These are phyloP conservation scores for Paraescarpia echinospica DNA, from an alignment of 1,140 invertebrate species.

Conservation along the genomic window DNA sequence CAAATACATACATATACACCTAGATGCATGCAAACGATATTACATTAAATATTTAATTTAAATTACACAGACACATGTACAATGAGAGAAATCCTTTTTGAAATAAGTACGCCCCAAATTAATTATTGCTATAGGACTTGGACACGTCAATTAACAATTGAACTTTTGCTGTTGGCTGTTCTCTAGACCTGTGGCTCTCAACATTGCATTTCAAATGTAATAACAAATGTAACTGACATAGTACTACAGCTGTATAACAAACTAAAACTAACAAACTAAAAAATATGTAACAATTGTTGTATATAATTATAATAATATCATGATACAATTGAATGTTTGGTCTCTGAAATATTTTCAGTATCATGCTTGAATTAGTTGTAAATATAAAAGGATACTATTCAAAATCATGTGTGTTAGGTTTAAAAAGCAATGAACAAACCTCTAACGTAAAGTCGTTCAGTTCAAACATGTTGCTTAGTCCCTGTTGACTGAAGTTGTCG, in stretches of 20 bases:
- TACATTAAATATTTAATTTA: too few relatives aligned
- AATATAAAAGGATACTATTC: not conserved
- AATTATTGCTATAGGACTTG: too few relatives aligned
- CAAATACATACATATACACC: too few relatives aligned
- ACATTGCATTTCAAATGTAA: too few relatives aligned
- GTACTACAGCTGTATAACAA: not conserved
- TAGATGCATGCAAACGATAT: too few relatives aligned
- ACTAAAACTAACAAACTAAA: not conserved
- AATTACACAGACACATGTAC: too few relatives aligned
- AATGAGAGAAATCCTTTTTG: too few relatives aligned
- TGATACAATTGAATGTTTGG: not conserved
- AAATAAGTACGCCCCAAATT: too few relatives aligned
- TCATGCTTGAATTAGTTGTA: not conserved
- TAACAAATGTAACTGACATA: too few relatives aligned
- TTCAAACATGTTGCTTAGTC: constrained; percentile 46
- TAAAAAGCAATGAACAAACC: constrained; percentile 35
- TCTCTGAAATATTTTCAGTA: not conserved
- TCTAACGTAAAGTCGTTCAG: constrained; percentile 49
- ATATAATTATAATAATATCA: not conserved
- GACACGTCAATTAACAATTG: too few relatives aligned
- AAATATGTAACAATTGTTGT: not conserved
- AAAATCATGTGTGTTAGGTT: not conserved
- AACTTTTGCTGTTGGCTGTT: too few relatives aligned
- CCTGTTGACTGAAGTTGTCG: constrained; percentile 49
- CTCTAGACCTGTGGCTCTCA: too few relatives aligned